Conservation (phyloP, 2,113 vertebrate species). For the Istiophorus platypterus region DNA sequence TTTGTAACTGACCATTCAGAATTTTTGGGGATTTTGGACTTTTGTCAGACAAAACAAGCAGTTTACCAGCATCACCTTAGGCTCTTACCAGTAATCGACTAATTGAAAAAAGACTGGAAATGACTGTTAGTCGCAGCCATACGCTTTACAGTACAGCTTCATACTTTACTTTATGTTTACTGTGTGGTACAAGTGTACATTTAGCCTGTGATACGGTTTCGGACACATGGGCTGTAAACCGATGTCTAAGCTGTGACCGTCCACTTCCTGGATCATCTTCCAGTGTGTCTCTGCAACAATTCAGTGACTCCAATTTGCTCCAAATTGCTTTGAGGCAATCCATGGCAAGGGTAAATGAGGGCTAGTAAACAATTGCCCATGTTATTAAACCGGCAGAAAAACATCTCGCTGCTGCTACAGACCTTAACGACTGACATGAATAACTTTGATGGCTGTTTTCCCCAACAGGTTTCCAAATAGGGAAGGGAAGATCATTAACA, state of each 20-base stretch:
- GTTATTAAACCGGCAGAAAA: slow-evolving; percentile 47
- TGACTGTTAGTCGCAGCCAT: background rate
- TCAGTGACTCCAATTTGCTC: slow-evolving; percentile 56
- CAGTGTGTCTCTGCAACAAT: slow-evolving; percentile 34
- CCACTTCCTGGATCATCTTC: slow-evolving; percentile 33
- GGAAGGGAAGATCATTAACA: slow-evolving; percentile 40
- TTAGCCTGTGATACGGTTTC: background rate
- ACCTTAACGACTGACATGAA: slow-evolving; percentile 62
- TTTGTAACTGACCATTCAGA: no score
- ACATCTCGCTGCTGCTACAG: slow-evolving; percentile 43
- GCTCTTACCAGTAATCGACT: no score
- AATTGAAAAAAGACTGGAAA: background rate
- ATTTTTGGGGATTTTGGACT: no score
- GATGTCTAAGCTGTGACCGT: slow-evolving; percentile 8
- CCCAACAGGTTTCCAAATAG: slow-evolving; percentile 49
- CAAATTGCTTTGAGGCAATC: slow-evolving; percentile 56
- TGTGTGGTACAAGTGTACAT: slow-evolving; percentile 3
- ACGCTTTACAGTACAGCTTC: background rate
- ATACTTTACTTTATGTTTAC: background rate
- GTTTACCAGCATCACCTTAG: no score
- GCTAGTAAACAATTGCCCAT: slow-evolving; percentile 45
- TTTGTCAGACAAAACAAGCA: no score
- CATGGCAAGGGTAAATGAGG: slow-evolving; percentile 44
- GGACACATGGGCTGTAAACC: slow-evolving; percentile 1
- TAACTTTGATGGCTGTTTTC: slow-evolving; percentile 67